Conservation (phyloP, 2,888 invertebrate species). For the Ophion ventricosus region DNA sequence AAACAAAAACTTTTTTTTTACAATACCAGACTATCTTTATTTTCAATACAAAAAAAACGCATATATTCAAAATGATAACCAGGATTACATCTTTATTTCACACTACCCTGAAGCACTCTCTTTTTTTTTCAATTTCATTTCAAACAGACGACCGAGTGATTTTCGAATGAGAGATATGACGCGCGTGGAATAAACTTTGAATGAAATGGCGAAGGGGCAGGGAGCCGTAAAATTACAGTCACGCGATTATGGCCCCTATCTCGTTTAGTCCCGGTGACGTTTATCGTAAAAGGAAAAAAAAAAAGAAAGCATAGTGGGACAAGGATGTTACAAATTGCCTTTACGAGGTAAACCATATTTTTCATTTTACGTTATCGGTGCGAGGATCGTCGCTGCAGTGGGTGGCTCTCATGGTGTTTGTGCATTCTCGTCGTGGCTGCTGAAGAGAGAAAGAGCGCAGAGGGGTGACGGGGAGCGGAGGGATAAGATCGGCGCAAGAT, state of each 20-base stretch:
- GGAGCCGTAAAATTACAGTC: slow-evolving; percentile 51
- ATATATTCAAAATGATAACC: too few species aligned
- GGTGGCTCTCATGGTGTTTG: slow-evolving; percentile 57
- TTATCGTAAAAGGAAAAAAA: slow-evolving; percentile 22
- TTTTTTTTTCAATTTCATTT: background rate
- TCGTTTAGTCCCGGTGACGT: slow-evolving; percentile 23
- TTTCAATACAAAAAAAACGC: too few species aligned
- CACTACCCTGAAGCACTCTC: background rate
- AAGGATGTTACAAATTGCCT: slow-evolving; percentile 69
- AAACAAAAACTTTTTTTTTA: too few species aligned
- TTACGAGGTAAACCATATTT: slow-evolving; percentile 67
- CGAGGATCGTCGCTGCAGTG: slow-evolving; percentile 63
- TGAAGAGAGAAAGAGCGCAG: slow-evolving; percentile 33
- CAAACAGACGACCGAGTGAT: background rate
- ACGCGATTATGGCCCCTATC: slow-evolving; percentile 54
- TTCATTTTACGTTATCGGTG: slow-evolving; percentile 67
- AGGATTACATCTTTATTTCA: too few species aligned
- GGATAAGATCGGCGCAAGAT: slow-evolving; percentile 80
- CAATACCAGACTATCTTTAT: too few species aligned
- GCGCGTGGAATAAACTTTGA: slow-evolving; percentile 9
- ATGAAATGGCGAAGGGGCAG: slow-evolving; percentile 25
- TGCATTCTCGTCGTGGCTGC: slow-evolving; percentile 41
- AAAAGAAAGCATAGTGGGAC: slow-evolving; percentile 11
- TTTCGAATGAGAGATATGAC: slow-evolving; percentile 11
- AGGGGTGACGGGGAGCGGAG: slow-evolving; percentile 29